Evolutionary conservation across 35 echinoderm and acorn worm species (phyloP).

Genomic region (Acanthaster planci): DNA sequence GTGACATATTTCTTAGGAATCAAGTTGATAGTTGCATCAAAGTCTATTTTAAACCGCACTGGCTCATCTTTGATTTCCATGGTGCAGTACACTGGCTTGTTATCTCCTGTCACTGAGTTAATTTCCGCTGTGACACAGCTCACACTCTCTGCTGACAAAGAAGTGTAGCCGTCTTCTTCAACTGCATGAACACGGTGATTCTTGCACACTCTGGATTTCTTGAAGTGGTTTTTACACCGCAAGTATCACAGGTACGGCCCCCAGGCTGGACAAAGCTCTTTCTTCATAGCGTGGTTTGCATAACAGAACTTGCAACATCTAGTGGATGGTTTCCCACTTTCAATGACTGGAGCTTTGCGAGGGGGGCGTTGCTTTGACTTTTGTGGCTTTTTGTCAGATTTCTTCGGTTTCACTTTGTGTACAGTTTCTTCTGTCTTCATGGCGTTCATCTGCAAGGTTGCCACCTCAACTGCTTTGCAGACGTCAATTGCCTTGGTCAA

Average conservation of each 20-base stretch:
- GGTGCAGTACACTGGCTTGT: neutral
- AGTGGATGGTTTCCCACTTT: neutral
- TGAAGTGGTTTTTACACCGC: constrained; percentile 26
- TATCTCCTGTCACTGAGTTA: neutral
- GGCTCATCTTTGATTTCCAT: constrained; percentile 24
- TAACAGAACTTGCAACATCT: constrained; percentile 37
- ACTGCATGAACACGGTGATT: constrained; percentile 15
- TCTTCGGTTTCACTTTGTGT: neutral
- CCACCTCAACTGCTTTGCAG: constrained; percentile 14
- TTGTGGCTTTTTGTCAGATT: neutral
- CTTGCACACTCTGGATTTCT: constrained; percentile 1
- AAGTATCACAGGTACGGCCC: constrained; percentile 16
- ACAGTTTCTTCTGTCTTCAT: neutral
- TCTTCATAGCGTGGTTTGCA: constrained; percentile 22
- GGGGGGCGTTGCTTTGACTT: neutral
- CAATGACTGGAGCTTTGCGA: neutral
- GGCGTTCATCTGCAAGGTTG: neutral
- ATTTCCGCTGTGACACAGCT: neutral
- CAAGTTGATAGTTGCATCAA: constrained; percentile 37
- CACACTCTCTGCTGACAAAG: constrained; percentile 5
- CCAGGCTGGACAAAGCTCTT: constrained; percentile 24
- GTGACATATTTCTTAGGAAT: neutral
- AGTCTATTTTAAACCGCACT: constrained; percentile 34
- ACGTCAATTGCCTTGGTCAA: constrained; percentile 21
- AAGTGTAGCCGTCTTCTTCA: neutral